Evolutionary conservation across 2,888 invertebrate genomes (phyloP), one percentile per base, ranked within the genome.

Genomic region (Andrena flavipes): DNA sequence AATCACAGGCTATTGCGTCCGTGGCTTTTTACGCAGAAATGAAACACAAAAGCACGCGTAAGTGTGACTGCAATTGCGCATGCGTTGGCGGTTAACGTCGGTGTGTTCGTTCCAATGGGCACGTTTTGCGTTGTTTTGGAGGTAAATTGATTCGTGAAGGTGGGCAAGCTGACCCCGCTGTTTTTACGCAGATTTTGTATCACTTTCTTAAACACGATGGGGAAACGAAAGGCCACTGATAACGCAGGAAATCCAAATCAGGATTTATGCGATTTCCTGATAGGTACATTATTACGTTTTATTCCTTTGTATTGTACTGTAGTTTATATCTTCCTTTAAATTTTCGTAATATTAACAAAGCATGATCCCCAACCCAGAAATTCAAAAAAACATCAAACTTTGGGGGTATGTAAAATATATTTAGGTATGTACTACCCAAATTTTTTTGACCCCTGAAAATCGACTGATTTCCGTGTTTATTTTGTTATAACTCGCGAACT

Each of bases 251-350:
- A 96, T 89, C 93, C 94, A 2, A 96, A 96, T 91, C 93, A 94
- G 51, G 96, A 96, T 87, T 95, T 96, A 88, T 96, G 96, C 86
- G 95, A 96, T 62, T 95, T 96, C 92, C 92, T 96, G 33, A 94
- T 94, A 85, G 95, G 95, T 95, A 26, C 7, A 33, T 75, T 7
- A 20, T 70, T 35, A 5, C 23, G 51, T 13, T 56, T 16, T 6
- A 42, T 26, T 16, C 4, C 48, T 59, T n/a, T 51, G 4, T 60
- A 51, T 49, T 0, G 3, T 30, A 16, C 1, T 42, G 42, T 42
- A 42, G 16, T 42, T 42, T 16, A 42, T 42, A 42, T 4, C 42
- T 42, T 16, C 16, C 0, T 56, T 20, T 3, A 20, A 54, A 56
- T 26, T 23, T 56, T 26, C 26, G 26, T 26, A 56, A 23, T 26